These are phyloP conservation scores for Pseudobourletiella spinata DNA, from an alignment of 1,140 invertebrate species.

Conservation along the genomic window DNA sequence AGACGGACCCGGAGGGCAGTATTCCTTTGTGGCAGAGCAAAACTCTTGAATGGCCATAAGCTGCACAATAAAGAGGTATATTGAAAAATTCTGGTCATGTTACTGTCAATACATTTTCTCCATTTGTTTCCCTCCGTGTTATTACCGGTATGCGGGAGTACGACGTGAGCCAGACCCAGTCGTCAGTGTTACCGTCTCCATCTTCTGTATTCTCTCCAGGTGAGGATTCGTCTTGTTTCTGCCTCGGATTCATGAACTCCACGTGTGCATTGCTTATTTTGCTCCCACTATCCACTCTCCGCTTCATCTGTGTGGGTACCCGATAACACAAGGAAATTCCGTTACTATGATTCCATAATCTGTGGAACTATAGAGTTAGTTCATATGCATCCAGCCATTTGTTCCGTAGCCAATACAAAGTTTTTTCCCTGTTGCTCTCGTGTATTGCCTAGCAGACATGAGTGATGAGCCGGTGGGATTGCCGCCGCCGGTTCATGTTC, in stretches of 20 bases:
- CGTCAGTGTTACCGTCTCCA: constrained; percentile 15
- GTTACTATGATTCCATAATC: too few relatives aligned
- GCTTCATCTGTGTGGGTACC: constrained; percentile 25
- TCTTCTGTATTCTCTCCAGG: neutral
- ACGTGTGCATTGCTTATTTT: constrained; percentile 21
- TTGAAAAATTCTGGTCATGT: too few relatives aligned
- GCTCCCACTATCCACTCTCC: constrained; percentile 11
- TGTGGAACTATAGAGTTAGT: too few relatives aligned
- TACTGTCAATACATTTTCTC: too few relatives aligned
- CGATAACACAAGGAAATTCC: neutral
- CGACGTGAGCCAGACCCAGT: constrained; percentile 57
- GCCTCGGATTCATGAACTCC: constrained; percentile 28
- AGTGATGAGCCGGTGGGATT: too few relatives aligned
- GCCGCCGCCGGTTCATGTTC: too few relatives aligned
- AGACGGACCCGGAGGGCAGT: constrained; percentile 63
- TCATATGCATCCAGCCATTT: too few relatives aligned
- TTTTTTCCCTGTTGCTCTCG: too few relatives aligned
- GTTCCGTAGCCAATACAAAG: too few relatives aligned
- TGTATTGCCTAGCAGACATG: too few relatives aligned
- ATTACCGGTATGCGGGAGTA: constrained; percentile 67
- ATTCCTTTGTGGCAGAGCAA: constrained; percentile 63
- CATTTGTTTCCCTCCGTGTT: too few relatives aligned
- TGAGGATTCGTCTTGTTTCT: neutral
- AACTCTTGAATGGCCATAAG: constrained; percentile 57
- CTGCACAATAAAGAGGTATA: constrained; percentile 21